phyloP scores from a whole-genome alignment of 1,140 invertebrate genomes.

The Oreohelix idahoensis region DNA sequence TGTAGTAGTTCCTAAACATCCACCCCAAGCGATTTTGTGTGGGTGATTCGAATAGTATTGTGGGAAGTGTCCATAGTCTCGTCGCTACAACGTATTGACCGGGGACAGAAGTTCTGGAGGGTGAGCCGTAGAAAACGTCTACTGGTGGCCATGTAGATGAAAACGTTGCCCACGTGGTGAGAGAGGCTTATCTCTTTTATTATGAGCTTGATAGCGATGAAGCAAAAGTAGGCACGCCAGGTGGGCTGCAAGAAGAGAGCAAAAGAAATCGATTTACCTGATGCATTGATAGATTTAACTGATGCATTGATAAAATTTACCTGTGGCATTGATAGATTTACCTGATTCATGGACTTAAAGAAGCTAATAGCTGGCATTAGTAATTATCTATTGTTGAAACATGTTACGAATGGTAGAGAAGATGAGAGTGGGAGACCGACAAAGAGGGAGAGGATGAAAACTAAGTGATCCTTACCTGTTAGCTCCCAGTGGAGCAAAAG shows the following conservation, averaged over 20 bases:
- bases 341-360: too few relatives aligned
- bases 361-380: too few relatives aligned
- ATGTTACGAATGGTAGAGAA: too few relatives aligned
- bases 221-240: conserved; percentile 50
- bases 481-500: too few relatives aligned
- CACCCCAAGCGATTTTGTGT: background rate
- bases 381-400: too few relatives aligned
- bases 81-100: background rate
- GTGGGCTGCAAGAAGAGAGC: conserved; percentile 14
- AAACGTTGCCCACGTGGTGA: conserved; percentile 64
- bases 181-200: conserved; percentile 64
- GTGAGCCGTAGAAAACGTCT: conserved; percentile 37
- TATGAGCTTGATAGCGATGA: conserved; percentile 50
- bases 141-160: conserved; percentile 58
- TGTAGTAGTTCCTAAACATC: background rate
- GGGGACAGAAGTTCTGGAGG: conserved; percentile 16
- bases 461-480: too few relatives aligned
- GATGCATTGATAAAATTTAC: too few relatives aligned
- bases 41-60: background rate
- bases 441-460: too few relatives aligned
- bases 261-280: too few relatives aligned
- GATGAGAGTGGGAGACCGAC: too few relatives aligned
- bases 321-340: too few relatives aligned
- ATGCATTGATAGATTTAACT: too few relatives aligned
- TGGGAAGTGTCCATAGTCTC: conserved; percentile 17